Evolutionary conservation across 92 coral and sea anemone species (phyloP), one percentile per base, ranked within the genome.

Genomic region (Hydrozoanthus gracilis): DNA sequence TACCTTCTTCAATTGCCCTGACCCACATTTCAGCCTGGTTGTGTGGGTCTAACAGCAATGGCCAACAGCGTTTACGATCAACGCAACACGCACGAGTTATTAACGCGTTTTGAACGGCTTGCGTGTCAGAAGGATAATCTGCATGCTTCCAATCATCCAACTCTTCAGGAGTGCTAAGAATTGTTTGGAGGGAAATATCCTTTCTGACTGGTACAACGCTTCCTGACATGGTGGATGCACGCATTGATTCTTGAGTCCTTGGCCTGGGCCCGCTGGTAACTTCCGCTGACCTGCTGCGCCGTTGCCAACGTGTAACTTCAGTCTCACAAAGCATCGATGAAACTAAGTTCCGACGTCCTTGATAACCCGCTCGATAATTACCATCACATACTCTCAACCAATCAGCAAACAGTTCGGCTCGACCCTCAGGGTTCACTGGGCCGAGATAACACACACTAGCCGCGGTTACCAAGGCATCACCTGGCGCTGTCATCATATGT

Each of bases 11-110:
- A 7, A 95, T 71, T 16, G 92, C 94, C 86, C 90, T 92, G 51
- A 97, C 91, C 99, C 99, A 97, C 86, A 91, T 83, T 88, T 93
- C 96, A 20, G 98, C 98, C 83, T 95, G 99, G 45, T 90, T 89
- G 88, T 97, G 95, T 1, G 98, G 96, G 65, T 97, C 99, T 50
- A 97, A 78, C 86, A 97, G 88, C 55, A 97, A 83, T 4, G 99
- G 99, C 99, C 99, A 97, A 71, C 93, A 93, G 6, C 91, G 87
- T 13, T 86, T 73, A 14, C 97, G 90, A 77, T 92, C 95, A 16
- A 86, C 77, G 15, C 94, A 78, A 55, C 95, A 92, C 12, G 93
- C 82, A 69, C 98, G 92, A 92, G 93, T 91, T 79, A 92, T 93
- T 83, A 97, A 77, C 3, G 95, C 98, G 71, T 93, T 97, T 64